Conservation (phyloP, 2,113 vertebrate species). For the Macquaria ambigua region DNA sequence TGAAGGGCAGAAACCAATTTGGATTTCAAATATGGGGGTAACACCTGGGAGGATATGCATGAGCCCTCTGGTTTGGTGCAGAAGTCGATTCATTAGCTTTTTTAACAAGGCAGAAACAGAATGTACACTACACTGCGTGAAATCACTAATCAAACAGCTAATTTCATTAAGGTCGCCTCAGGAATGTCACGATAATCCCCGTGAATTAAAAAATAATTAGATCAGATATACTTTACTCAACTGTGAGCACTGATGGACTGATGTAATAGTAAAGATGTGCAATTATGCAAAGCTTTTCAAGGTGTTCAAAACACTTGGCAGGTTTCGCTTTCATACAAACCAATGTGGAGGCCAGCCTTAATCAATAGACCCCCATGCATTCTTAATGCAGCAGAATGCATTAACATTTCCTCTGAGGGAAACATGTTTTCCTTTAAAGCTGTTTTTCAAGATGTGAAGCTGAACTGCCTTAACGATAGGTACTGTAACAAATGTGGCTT, state of each 20-base stretch:
- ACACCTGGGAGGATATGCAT: conserved; percentile 41
- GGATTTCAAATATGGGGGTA: conserved; percentile 28
- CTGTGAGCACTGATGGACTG: conserved; percentile 22
- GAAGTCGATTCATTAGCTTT: conserved; percentile 44
- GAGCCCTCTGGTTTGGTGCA: conserved; percentile 5
- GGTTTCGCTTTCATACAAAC: conserved; percentile 25
- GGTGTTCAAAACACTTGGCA: conserved; percentile 18
- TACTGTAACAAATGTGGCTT: background rate
- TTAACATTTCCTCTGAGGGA: conserved; percentile 24
- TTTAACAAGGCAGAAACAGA: conserved; percentile 61
- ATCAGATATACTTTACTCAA: conserved; percentile 46
- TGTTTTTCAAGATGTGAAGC: background rate
- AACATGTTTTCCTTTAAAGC: background rate
- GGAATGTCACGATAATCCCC: conserved; percentile 64
- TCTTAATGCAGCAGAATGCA: conserved; percentile 23
- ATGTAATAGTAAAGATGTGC: conserved; percentile 19
- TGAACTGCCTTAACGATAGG: background rate
- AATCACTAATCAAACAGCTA: conserved; percentile 68
- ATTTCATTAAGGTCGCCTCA: conserved; percentile 69
- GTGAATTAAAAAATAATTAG: conserved; percentile 62
- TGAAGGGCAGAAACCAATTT: conserved; percentile 40
- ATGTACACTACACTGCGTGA: conserved; percentile 46
- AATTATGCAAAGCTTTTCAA: conserved; percentile 21
- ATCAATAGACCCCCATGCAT: conserved; percentile 46
- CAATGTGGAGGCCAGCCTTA: background rate